phyloP scores from a whole-genome alignment of 2,113 vertebrate species.

The Numenius arquata region DNA sequence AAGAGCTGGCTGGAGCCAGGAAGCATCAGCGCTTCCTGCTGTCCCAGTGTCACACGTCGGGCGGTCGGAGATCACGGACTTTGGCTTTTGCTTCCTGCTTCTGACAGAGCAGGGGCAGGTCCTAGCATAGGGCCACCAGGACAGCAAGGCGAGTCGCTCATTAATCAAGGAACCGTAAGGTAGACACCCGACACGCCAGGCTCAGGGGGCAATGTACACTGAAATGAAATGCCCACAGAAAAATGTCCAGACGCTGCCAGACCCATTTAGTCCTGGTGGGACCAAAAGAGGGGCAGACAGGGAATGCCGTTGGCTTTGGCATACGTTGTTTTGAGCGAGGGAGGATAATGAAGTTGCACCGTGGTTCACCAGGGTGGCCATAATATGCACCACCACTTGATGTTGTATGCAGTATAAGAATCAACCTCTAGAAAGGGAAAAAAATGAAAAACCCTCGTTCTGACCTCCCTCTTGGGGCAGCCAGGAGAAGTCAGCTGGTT shows the following conservation, averaged over 20 bases:
- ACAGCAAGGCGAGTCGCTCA: neutral
- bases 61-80: neutral
- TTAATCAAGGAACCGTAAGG: neutral
- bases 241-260: neutral
- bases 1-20: neutral
- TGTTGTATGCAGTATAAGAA: neutral
- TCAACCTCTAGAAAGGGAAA: neutral
- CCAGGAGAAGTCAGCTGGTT: neutral
- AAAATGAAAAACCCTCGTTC: neutral
- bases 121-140: rapidly evolving
- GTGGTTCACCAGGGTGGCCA: rapidly evolving
- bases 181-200: rapidly evolving
- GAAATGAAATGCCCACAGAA: neutral
- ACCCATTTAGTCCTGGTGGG: neutral
- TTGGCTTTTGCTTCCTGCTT: conserved; percentile 40
- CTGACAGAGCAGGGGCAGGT: neutral
- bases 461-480: neutral
- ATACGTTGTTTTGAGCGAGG: neutral
- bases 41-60: neutral
- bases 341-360: neutral
- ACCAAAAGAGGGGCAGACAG: neutral
- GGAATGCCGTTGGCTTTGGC: rapidly evolving
- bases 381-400: neutral
- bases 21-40: neutral
- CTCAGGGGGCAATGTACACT: rapidly evolving